Conservation (phyloP, 2,113 vertebrate species). For the Leucosticte australis region DNA sequence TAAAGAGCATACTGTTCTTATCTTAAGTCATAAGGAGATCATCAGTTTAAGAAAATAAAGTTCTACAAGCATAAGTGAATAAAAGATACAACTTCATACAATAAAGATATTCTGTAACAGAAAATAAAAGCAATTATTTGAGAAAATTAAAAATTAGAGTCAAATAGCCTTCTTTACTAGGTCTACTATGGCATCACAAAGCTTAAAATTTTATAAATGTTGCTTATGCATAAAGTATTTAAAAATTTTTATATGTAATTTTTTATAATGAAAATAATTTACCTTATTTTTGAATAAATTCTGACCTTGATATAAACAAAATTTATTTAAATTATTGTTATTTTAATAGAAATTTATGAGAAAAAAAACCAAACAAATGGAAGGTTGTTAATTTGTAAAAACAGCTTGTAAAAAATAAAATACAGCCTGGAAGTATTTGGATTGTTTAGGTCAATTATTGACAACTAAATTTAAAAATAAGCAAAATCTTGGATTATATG, state of each 20-base stretch:
- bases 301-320: neutral
- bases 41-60: slow-evolving; percentile 20
- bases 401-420: neutral
- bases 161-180: neutral
- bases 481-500: neutral
- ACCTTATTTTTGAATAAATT: neutral
- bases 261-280: neutral
- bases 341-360: neutral
- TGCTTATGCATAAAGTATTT: neutral
- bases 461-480: neutral
- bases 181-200: neutral
- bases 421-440: neutral
- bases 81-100: neutral
- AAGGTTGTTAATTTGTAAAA: neutral
- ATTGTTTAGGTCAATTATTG: neutral
- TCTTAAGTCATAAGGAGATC: slow-evolving; percentile 36
- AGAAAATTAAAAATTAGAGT: neutral
- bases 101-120: neutral
- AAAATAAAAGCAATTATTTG: neutral
- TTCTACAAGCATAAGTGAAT: neutral
- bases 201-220: neutral
- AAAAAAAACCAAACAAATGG: fast-evolving
- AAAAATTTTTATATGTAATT: neutral
- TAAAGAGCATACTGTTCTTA: slow-evolving; percentile 54
- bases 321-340: neutral